Evolutionary conservation across 2,888 invertebrate genomes (phyloP).

Genomic region (Rhagium mordax): DNA sequence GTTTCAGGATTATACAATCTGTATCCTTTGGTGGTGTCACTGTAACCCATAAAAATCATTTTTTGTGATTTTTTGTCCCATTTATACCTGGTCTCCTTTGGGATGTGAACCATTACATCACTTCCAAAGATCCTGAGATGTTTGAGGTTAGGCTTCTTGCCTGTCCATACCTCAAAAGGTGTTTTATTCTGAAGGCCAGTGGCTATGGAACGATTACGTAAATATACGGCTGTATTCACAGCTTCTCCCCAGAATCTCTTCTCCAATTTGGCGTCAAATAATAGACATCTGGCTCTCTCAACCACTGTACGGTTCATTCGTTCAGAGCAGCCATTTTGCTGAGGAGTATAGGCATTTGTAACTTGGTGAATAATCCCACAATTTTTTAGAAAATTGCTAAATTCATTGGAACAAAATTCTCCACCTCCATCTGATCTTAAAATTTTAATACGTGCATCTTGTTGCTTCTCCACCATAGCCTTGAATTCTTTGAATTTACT

Average conservation of each 20-base stretch:
- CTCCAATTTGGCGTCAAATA: neutral
- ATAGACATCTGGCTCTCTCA: neutral
- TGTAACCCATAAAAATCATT: slow-evolving; percentile 1
- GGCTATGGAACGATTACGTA: neutral
- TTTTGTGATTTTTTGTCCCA: neutral
- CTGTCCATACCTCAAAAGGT: slow-evolving; percentile 2
- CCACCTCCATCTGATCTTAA: neutral
- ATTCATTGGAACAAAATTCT: slow-evolving; percentile 1
- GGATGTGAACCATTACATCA: neutral
- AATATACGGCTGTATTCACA: neutral
- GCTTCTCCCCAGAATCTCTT: neutral
- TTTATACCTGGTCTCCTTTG: neutral
- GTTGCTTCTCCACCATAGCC: slow-evolving; percentile 1
- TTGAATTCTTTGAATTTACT: neutral
- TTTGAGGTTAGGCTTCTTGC: slow-evolving; percentile 1
- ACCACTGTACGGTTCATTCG: neutral
- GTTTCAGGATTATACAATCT: neutral
- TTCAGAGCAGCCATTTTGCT: neutral
- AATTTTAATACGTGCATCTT: neutral
- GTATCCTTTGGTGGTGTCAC: neutral
- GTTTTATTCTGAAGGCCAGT: neutral
- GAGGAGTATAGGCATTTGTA: neutral
- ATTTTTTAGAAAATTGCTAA: neutral
- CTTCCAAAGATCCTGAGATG: neutral
- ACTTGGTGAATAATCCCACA: slow-evolving; percentile 1